Percentiles rank a stretch among this genome's conserved stretches.
These are phyloP conservation scores for Dasypogon diadema DNA, from an alignment of 2,888 invertebrate species.

Conservation along the genomic window DNA sequence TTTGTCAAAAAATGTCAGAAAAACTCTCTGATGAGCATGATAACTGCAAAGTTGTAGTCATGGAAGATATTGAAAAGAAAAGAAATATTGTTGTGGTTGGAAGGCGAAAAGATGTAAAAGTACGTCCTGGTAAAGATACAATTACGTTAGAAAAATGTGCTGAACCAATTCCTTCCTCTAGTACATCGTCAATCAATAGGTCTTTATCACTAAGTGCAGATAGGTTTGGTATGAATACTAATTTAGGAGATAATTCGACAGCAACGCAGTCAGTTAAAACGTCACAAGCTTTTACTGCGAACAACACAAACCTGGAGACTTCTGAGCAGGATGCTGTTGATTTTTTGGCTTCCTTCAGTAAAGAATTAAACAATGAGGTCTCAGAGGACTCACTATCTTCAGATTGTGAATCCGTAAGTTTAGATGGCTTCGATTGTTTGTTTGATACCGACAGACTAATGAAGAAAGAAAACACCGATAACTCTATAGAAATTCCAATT, in stretches of 20 bases:
- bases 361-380: neutral
- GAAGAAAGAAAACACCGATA: neutral
- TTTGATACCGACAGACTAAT: neutral
- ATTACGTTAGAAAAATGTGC: no score
- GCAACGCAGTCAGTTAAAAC: neutral
- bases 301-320: neutral
- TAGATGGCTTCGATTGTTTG: neutral
- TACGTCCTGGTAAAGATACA: neutral
- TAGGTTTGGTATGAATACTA: neutral
- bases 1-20: no score
- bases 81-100: neutral
- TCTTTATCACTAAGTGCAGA: no score
- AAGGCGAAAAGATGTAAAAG: neutral
- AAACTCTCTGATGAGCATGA: no score
- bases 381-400: neutral
- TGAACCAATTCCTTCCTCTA: no score
- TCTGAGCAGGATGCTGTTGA: constrained; percentile 28
- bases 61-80: no score
- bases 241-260: neutral
- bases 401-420: constrained; percentile 2
- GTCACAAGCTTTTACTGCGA: neutral
- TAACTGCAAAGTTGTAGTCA: no score
- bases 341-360: neutral
- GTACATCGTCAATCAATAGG: no score
- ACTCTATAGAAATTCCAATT: neutral